phyloP scores from a whole-genome alignment of 2,888 invertebrate genomes.

The Lathronympha strigana region DNA sequence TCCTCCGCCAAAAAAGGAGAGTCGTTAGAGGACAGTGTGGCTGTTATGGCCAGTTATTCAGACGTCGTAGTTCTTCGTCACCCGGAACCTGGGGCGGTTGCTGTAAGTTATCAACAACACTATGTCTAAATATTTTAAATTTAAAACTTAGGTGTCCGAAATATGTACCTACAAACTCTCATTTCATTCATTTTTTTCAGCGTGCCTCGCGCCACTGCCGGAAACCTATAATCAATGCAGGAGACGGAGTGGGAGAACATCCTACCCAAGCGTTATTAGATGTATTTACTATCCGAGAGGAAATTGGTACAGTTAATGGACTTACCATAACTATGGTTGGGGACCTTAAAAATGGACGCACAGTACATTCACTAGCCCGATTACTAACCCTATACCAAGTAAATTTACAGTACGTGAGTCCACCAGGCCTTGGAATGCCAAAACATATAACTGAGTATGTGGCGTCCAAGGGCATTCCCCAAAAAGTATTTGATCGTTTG shows the following conservation, averaged over 20 bases:
- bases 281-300: constrained; percentile 98
- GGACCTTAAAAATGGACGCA: constrained; percentile 98
- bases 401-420: constrained; percentile 95
- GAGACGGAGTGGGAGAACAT: constrained; percentile 98
- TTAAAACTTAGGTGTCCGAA: neutral
- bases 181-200: constrained; percentile 72
- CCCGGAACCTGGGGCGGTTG: constrained; percentile 95
- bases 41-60: constrained; percentile 95
- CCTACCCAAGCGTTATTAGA: constrained; percentile 99
- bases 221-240: constrained; percentile 98
- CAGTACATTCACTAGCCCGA: constrained; percentile 98
- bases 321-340: constrained; percentile 99
- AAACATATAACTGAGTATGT: constrained; percentile 92
- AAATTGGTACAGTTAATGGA: constrained; percentile 99
- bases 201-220: constrained; percentile 92
- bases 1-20: constrained; percentile 99
- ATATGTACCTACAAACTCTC: neutral
- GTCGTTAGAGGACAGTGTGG: constrained; percentile 94
- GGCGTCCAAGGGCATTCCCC: constrained; percentile 89
- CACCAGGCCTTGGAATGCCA: constrained; percentile 95
- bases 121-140: constrained; percentile 3
- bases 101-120: constrained; percentile 82
- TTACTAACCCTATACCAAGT: constrained; percentile 97
- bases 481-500: constrained; percentile 88
- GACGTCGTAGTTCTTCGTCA: constrained; percentile 98